These are phyloP conservation scores for Drosophila repletoides DNA, from an alignment of 1,140 invertebrate species.

Conservation along the genomic window DNA sequence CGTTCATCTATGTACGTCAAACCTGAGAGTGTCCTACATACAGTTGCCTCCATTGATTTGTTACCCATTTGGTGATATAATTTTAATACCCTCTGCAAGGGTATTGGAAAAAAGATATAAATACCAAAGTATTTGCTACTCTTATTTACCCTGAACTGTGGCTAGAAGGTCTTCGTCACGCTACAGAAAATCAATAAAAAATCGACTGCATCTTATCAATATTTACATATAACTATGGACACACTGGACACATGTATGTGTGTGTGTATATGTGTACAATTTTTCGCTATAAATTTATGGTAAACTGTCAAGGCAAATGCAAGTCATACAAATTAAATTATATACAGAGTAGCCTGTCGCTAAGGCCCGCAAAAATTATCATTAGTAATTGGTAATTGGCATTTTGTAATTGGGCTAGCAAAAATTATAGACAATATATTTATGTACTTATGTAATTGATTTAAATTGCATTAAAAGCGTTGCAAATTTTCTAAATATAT, in stretches of 20 bases:
- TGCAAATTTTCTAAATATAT: neutral
- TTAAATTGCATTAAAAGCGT: conserved; percentile 1
- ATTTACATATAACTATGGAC: conserved; percentile 56
- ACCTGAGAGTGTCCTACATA: too few species aligned
- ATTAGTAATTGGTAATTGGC: conserved; percentile 38
- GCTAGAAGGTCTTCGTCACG: conserved; percentile 32
- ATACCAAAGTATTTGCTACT: neutral
- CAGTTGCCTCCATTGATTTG: too few species aligned
- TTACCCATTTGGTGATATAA: too few species aligned
- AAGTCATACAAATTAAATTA: conserved; percentile 15
- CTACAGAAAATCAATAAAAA: conserved; percentile 26
- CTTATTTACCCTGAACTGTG: conserved; percentile 30
- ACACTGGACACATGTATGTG: neutral
- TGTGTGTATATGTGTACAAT: conserved; percentile 15
- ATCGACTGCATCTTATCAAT: conserved; percentile 40
- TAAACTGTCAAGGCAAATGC: conserved; percentile 36
- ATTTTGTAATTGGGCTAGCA: conserved; percentile 2
- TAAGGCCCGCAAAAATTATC: conserved; percentile 35
- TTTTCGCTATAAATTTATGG: conserved; percentile 44
- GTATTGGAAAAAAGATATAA: conserved; percentile 5
- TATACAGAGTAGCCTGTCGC: conserved; percentile 14
- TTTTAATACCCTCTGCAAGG: too few species aligned
- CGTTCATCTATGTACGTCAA: too few species aligned
- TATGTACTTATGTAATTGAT: conserved; percentile 12
- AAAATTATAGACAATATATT: conserved; percentile 6